A percentile compares a stretch with the other conserved stretches of the same genome.
Evolutionary conservation across 2,113 vertebrate species (phyloP).

Genomic region (Cercocebus atys): DNA sequence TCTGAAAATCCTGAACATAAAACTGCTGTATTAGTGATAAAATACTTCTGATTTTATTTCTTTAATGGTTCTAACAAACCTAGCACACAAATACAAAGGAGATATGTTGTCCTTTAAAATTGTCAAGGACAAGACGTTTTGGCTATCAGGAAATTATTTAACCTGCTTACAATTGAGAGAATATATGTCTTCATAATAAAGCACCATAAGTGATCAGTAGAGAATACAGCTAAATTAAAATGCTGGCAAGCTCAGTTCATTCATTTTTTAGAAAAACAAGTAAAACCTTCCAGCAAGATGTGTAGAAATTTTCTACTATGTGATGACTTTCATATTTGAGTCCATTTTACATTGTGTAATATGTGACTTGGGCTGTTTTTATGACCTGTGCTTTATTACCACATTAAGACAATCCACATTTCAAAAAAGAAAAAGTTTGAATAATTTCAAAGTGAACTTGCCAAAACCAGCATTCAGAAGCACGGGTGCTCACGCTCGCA

Average conservation of each 20-base stretch:
- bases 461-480: constrained; percentile 30
- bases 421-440: not conserved
- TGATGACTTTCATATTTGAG: not conserved
- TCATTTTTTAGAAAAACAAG: constrained; percentile 46
- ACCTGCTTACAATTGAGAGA: constrained; percentile 64
- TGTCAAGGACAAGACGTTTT: constrained; percentile 79
- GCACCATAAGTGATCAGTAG: not conserved
- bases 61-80: constrained; percentile 55
- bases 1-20: constrained; percentile 77
- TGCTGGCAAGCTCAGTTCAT: constrained; percentile 32
- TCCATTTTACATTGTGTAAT: constrained; percentile 32
- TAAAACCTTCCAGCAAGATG: not conserved
- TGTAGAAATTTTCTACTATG: not conserved
- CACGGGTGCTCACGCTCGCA: accelerated
- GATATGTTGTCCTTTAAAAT: constrained; percentile 74
- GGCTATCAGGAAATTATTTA: constrained; percentile 77
- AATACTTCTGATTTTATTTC: constrained; percentile 53
- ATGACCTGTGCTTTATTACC: constrained; percentile 15
- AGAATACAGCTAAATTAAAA: constrained; percentile 8
- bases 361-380: not conserved
- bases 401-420: not conserved
- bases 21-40: constrained; percentile 55
- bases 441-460: constrained; percentile 20
- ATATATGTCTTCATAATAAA: not conserved
- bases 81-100: constrained; percentile 4